A percentile compares a stretch with the other conserved stretches of the same genome.
These are phyloP conservation scores for Acronicta leporina DNA, from an alignment of 2,888 invertebrate genomes.

Conservation along the genomic window DNA sequence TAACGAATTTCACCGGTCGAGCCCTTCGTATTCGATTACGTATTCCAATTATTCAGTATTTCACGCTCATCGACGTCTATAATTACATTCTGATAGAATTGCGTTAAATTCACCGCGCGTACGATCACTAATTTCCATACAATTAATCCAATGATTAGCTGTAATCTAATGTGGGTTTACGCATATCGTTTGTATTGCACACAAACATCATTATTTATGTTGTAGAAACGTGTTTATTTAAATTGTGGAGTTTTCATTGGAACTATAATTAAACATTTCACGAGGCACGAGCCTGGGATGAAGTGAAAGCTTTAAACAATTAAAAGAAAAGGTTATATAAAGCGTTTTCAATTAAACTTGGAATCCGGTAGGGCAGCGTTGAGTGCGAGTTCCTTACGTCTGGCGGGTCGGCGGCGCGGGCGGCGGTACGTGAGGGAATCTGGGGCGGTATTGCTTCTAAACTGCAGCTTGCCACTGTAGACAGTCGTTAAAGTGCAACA, in stretches of 20 bases:
- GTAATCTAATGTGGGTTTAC: constrained; percentile 73
- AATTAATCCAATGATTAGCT: constrained; percentile 86
- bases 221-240: constrained; percentile 56
- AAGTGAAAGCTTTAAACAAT: constrained; percentile 73
- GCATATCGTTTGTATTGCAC: constrained; percentile 66
- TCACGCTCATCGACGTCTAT: constrained; percentile 83
- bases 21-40: constrained; percentile 60
- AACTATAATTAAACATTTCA: constrained; percentile 66
- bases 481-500: constrained; percentile 80
- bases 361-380: constrained; percentile 76
- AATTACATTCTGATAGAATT: constrained; percentile 85
- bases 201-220: constrained; percentile 56
- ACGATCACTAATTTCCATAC: constrained; percentile 82
- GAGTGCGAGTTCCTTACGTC: constrained; percentile 71
- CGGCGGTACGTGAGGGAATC: constrained; percentile 74
- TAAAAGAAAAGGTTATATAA: constrained; percentile 80
- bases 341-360: constrained; percentile 86
- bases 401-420: constrained; percentile 49
- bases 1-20: constrained; percentile 45
- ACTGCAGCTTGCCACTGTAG: constrained; percentile 65
- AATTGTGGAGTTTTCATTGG: constrained; percentile 59
- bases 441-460: constrained; percentile 69
- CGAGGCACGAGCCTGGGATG: constrained; percentile 55
- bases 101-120: constrained; percentile 80
- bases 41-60: constrained; percentile 82